phyloP scores from a whole-genome alignment of 2,797 vertebrate species.

The Notoglanidium macrostoma region DNA sequence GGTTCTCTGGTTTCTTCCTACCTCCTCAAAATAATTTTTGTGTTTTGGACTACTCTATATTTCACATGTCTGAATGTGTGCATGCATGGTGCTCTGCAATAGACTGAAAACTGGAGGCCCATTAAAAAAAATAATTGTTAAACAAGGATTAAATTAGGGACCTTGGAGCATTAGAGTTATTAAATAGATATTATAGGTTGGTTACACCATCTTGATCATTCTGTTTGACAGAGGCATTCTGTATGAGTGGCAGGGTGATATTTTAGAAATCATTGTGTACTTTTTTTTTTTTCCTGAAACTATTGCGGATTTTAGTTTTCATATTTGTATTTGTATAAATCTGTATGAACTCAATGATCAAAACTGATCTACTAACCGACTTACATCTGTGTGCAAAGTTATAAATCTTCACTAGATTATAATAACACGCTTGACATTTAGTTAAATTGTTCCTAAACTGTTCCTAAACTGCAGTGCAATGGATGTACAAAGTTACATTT shows the following conservation, averaged over 20 bases:
- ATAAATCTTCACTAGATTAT: not conserved
- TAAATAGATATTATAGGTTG: not conserved
- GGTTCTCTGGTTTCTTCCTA: not conserved
- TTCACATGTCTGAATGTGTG: not conserved
- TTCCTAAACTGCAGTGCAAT: not conserved
- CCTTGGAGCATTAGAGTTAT: not conserved
- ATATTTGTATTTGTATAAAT: not conserved
- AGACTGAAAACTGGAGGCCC: not conserved
- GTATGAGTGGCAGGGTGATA: not conserved
- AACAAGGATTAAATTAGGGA: not conserved
- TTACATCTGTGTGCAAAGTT: not conserved
- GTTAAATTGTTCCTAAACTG: not conserved
- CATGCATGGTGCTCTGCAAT: not conserved
- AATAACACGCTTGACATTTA: not conserved
- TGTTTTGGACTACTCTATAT: not conserved
- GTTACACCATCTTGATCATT: not conserved
- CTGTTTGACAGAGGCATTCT: not conserved
- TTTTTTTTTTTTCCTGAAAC: not conserved
- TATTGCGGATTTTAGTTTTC: not conserved
- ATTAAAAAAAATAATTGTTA: not conserved
- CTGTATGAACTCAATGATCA: not conserved
- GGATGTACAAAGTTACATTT: not conserved
- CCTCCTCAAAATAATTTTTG: not conserved
- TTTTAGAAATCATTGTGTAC: not conserved
- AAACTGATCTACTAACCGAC: not conserved